Base-by-base conservation (phyloP, 2,888 invertebrate genomes). In the Ectemnius lituratus region DNA sequence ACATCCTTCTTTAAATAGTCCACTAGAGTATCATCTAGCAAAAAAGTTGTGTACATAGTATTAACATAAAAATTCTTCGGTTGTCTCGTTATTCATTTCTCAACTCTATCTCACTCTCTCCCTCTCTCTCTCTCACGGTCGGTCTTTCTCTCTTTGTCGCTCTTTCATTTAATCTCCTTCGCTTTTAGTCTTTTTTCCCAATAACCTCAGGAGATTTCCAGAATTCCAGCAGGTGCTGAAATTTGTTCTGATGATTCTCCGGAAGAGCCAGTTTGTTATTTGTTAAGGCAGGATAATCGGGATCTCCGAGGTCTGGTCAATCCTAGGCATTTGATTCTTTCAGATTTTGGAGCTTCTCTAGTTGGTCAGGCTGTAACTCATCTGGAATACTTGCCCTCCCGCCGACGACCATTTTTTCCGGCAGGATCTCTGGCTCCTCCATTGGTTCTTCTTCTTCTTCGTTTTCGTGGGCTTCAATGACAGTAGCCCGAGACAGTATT, bases 271-370 rank as follows among this genome's bases (percentile, higher is more conserved):
- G 80, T 87, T 88, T 37, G 37, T 11, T 89, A 74, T 85, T 84
- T 63, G 83, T 83, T 85, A 89, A 87, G 87, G 87, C 87, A 85
- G 85, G 85, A 85, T 83, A 85, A 65, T 85, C 79, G 68, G 66
- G 77, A 79, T 86, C 84, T 86, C 88, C 88, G 90, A 90, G 90
- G 89, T 86, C 84, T 80, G 85, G 88, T 88, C 89, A 89, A 84
- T 88, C 88, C 92, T 96, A 97, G 92, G 97, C 97, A 91, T 97
- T 97, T 76, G 97, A 97, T 91, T 97, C 97, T 91, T 97, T 97
- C 73, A 97, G 93, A 90, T 96, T 96, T 89, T 97, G 96, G 85
- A 97, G 93, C 89, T 96, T 94, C 75, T 97, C 97, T 86, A 97
- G 93, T 90, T 97, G 97, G 88, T 97, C 96, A 37, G 97, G 96